Conservation (phyloP, 1,140 invertebrate genomes). For the Microplitis mediator region DNA sequence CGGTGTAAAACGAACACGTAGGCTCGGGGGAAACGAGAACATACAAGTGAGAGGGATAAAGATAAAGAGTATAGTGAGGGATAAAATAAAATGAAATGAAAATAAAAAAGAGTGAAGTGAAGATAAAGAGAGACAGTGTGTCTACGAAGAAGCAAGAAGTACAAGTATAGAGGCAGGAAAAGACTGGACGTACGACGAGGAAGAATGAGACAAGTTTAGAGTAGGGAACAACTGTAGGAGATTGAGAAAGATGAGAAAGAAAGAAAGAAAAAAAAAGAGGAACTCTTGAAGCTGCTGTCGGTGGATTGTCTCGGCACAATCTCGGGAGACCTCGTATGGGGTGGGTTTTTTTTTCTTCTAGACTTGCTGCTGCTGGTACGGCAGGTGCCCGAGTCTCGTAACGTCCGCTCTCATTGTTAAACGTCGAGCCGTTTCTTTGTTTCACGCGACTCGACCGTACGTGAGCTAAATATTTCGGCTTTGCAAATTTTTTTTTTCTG, state of each 20-base stretch:
- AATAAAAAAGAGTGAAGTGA: constrained; percentile 2
- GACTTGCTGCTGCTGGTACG: constrained; percentile 19
- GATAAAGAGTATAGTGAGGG: neutral
- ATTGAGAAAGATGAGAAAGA: neutral
- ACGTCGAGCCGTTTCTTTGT: constrained; percentile 26
- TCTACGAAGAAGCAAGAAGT: neutral
- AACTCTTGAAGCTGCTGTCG: constrained; percentile 20
- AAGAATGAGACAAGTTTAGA: constrained; percentile 3
- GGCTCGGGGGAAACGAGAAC: neutral
- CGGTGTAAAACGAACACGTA: constrained; percentile 25
- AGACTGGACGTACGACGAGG: neutral
- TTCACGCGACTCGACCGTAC: constrained; percentile 29
- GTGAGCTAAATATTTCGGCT: constrained; percentile 28
- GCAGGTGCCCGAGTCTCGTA: constrained; percentile 30
- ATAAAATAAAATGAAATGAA: neutral
- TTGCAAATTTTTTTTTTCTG: constrained; percentile 10
- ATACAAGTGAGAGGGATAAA: neutral
- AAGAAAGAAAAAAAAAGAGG: neutral
- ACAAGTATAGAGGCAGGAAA: neutral
- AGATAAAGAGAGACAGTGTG: neutral
- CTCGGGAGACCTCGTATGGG: constrained; percentile 29
- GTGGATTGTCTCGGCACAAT: constrained; percentile 32
- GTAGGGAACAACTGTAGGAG: neutral
- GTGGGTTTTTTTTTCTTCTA: constrained; percentile 21
- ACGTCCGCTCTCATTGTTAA: constrained; percentile 30